These are phyloP conservation scores for Ammospiza caudacuta DNA, from an alignment of 2,113 vertebrate genomes.

Conservation along the genomic window DNA sequence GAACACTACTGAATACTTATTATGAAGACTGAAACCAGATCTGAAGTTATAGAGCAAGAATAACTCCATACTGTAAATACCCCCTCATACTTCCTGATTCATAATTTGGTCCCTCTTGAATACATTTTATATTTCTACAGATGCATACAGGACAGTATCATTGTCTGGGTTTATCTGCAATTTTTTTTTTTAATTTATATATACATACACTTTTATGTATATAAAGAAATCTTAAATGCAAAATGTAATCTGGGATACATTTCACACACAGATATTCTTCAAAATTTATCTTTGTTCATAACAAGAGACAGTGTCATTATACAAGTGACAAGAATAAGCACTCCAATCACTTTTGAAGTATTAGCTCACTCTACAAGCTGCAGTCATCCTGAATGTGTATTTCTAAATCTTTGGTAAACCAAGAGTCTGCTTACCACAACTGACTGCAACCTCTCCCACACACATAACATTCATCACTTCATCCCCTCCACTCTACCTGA, in stretches of 20 bases:
- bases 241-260: background rate
- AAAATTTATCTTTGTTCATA: background rate
- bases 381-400: background rate
- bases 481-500: background rate
- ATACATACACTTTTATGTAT: fast-evolving
- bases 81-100: background rate
- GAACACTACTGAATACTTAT: background rate
- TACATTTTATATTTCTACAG: background rate
- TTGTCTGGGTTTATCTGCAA: background rate
- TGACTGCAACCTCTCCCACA: background rate
- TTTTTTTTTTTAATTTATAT: background rate
- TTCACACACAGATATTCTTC: background rate
- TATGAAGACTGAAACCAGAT: background rate
- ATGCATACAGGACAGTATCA: background rate
- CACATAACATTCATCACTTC: fast-evolving
- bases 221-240: background rate
- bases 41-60: background rate
- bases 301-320: background rate
- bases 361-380: background rate
- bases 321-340: background rate
- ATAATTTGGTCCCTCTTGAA: background rate
- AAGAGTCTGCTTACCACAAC: background rate
- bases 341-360: background rate
- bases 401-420: background rate
- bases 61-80: background rate